phyloP scores from a whole-genome alignment of 2,888 invertebrate genomes.

The Nesidiocoris tenuis region DNA sequence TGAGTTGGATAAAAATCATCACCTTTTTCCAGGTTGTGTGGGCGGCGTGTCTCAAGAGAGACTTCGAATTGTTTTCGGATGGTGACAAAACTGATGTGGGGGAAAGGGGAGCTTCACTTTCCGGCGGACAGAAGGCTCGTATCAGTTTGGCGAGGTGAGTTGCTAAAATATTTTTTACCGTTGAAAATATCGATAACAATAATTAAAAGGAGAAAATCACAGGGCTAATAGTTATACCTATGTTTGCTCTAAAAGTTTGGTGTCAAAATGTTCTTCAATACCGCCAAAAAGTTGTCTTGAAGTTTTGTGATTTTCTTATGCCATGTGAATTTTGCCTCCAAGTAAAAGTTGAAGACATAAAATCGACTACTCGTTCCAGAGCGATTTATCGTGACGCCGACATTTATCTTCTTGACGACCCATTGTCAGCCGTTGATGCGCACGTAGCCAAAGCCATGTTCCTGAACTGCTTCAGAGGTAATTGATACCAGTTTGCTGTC shows the following conservation, averaged over 20 bases:
- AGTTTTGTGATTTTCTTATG: too few relatives aligned
- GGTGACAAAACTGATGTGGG: slow-evolving; percentile 79
- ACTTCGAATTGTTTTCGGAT: slow-evolving; percentile 72
- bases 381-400: slow-evolving; percentile 75
- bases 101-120: slow-evolving; percentile 76
- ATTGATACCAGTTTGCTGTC: not conserved
- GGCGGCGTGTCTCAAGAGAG: slow-evolving; percentile 66
- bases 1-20: too few relatives aligned
- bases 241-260: too few relatives aligned
- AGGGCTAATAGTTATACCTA: too few relatives aligned
- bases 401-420: slow-evolving; percentile 77
- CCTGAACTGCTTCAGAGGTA: slow-evolving; percentile 65
- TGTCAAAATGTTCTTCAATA: too few relatives aligned
- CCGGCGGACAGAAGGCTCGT: slow-evolving; percentile 81
- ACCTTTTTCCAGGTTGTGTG: slow-evolving; percentile 44
- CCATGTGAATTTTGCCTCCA: too few relatives aligned
- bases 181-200: too few relatives aligned
- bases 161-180: not conserved
- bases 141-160: slow-evolving; percentile 68
- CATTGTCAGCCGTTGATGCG: slow-evolving; percentile 76
- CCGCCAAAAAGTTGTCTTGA: too few relatives aligned
- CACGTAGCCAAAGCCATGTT: slow-evolving; percentile 73
- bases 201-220: too few relatives aligned
- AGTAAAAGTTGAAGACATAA: too few relatives aligned
- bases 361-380: too few relatives aligned